These are phyloP conservation scores for Natrix natrix DNA, from an alignment of 2,797 vertebrate species.

Conservation along the genomic window DNA sequence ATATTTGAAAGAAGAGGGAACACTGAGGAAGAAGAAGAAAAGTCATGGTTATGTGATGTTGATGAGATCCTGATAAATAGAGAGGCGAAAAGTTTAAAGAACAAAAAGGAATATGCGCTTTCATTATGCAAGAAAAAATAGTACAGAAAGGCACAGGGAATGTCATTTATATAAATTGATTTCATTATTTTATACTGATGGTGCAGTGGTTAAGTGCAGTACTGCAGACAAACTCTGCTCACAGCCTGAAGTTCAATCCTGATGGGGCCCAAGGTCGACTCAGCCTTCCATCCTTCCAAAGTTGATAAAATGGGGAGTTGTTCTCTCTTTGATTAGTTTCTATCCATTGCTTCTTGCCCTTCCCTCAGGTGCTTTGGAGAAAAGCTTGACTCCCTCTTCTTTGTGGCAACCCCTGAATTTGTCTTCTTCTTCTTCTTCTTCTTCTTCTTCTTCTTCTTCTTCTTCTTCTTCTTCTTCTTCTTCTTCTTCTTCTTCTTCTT, in stretches of 20 bases:
- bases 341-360: too few species aligned
- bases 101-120: neutral
- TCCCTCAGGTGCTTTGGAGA: too few species aligned
- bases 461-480: too few species aligned
- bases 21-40: neutral
- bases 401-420: too few species aligned
- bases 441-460: too few species aligned
- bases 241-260: neutral
- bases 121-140: neutral
- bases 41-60: neutral
- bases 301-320: neutral
- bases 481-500: too few species aligned
- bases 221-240: neutral
- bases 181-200: neutral
- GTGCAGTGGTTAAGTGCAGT: neutral
- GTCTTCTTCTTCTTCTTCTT: neutral
- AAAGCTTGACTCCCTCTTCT: too few species aligned
- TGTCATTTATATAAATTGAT: neutral
- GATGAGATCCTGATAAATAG: neutral
- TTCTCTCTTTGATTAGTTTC: too few species aligned
- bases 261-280: neutral
- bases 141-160: neutral
- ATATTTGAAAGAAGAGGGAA: neutral
- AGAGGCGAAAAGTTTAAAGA: neutral
- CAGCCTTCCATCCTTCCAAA: neutral